Base-by-base conservation (phyloP, 2,113 vertebrate species). In the Chitala chitala region DNA sequence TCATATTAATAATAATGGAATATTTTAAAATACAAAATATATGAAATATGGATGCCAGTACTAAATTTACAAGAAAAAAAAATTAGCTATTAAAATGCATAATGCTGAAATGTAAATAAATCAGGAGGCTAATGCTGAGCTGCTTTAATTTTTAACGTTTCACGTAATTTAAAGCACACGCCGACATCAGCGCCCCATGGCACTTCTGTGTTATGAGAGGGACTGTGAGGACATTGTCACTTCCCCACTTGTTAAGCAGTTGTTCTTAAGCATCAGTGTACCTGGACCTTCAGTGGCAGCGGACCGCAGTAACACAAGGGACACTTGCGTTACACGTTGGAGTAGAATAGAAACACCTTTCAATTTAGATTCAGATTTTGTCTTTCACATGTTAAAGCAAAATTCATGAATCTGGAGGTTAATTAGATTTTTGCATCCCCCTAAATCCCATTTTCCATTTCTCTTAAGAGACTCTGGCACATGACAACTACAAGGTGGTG, bases 101-200 rank as follows among this genome's bases (percentile, higher is more conserved):
- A 61, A 61, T 61, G 31, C 31, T 17, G 5, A 61, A 61, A 61
- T 61, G 15, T 38, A 61, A 31, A 61, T 61, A 61, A 61, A 17
- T 1, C 17, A 54, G 20, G 20, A 54, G 51, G 6, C 51, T 61
- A 51, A 51, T 8, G 48, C 48, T 51, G 12, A 51, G 20, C 20
- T 8, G n/a, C n/a, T n/a, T n/a, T n/a, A n/a, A n/a, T n/a, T n/a
- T n/a, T n/a, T n/a, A n/a, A n/a, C n/a, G n/a, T n/a, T n/a, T n/a
- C 75, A 69, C 8, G n/a, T 6, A 20, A 22, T 15, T 36, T 58
- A 69, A 78, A 50, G 20, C 50, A 66, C 4, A 82, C 79, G 81
- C 82, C 82, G 86, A 83, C 79, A 84, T 74, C 69, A 26, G 56
- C 83, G 82, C 84, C 71, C 78, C 63, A 71, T 44, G 70, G 61